Evolutionary conservation across 2,113 vertebrate genomes (phyloP).

Genomic region (Lamprologus sp.): DNA sequence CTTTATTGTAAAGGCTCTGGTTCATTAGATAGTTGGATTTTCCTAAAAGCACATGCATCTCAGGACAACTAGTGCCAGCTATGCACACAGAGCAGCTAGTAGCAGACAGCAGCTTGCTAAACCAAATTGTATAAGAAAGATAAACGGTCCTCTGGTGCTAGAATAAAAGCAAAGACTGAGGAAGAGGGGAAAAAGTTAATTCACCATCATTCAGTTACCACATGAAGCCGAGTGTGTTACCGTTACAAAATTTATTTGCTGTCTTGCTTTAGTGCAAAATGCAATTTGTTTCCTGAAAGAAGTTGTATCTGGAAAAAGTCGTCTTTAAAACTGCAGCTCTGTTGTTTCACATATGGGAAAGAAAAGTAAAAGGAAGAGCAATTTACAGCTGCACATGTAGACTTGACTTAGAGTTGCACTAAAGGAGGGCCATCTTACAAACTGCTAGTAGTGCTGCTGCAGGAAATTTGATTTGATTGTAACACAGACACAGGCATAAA

Average conservation of each 20-base stretch:
- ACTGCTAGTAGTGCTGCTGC: neutral
- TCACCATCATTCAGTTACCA: neutral
- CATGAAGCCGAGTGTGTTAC: neutral
- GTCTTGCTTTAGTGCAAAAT: neutral
- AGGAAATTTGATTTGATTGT: neutral
- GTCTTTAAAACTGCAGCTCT: neutral
- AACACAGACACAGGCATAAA: neutral
- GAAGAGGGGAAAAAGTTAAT: neutral
- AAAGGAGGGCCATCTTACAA: neutral
- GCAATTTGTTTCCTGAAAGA: neutral
- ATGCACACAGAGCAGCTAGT: constrained; percentile 5
- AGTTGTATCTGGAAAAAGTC: neutral
- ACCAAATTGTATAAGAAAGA: constrained; percentile 5
- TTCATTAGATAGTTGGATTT: neutral
- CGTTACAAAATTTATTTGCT: neutral
- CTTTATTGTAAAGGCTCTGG: neutral
- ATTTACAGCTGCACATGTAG: neutral
- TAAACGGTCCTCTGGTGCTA: neutral
- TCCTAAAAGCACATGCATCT: neutral
- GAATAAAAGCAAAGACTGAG: neutral
- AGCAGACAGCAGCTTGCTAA: constrained; percentile 10
- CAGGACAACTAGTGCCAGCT: neutral
- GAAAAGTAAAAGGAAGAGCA: neutral
- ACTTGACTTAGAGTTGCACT: neutral
- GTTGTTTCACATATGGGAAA: neutral